phyloP scores from a whole-genome alignment of 2,113 vertebrate species.

The Hippopotamus amphibius region DNA sequence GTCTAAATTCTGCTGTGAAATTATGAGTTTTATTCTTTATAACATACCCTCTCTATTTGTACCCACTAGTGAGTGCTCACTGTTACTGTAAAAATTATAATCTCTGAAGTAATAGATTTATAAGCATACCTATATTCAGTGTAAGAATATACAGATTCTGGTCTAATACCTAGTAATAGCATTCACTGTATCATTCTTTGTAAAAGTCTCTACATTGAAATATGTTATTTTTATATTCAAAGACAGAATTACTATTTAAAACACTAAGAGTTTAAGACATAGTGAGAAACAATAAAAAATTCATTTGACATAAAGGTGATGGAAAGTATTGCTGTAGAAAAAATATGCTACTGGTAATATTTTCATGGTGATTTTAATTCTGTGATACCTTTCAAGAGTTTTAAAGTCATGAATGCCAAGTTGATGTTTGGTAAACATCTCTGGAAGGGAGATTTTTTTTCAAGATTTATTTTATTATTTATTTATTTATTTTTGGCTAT shows the following conservation, averaged over 20 bases:
- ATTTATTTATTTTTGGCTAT: no score
- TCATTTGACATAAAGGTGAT: background rate
- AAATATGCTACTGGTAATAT: background rate
- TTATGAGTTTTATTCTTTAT: conserved; percentile 7
- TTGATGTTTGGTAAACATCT: conserved; percentile 22
- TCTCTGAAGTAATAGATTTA: conserved; percentile 40
- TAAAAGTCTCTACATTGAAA: conserved; percentile 33
- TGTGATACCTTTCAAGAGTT: conserved; percentile 14
- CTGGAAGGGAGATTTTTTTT: background rate
- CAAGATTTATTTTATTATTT: no score
- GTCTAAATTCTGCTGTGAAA: background rate
- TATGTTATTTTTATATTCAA: conserved; percentile 30
- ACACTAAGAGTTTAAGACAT: conserved; percentile 10
- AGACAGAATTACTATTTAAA: conserved; percentile 53
- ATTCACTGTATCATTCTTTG: background rate
- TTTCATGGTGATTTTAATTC: conserved; percentile 57
- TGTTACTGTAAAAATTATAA: conserved; percentile 6
- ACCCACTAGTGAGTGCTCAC: background rate
- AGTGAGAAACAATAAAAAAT: conserved; percentile 58
- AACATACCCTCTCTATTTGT: background rate
- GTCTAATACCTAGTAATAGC: background rate
- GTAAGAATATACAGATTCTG: conserved; percentile 44
- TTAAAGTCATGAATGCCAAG: conserved; percentile 18
- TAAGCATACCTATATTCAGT: background rate
- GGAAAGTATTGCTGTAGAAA: conserved; percentile 11